phyloP scores from a whole-genome alignment of 2,797 vertebrate genomes.

The Enteromius radiatus region DNA sequence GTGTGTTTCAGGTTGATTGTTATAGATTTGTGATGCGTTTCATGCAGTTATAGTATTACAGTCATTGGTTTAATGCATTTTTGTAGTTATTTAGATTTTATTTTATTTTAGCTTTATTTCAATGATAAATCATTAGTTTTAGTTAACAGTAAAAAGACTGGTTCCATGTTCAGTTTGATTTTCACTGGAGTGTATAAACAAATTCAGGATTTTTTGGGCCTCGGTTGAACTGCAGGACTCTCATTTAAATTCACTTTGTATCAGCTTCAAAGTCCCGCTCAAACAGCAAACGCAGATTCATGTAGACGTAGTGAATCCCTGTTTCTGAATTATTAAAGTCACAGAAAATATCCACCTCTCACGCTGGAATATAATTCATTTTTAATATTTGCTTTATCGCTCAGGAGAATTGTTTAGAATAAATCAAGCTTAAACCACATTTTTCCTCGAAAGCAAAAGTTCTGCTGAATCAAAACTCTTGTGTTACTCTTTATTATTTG shows the following conservation, averaged over 20 bases:
- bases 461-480: background rate
- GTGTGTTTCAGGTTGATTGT: background rate
- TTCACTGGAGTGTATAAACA: background rate
- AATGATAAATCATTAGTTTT: background rate
- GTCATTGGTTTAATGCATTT: background rate
- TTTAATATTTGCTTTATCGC: background rate
- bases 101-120: background rate
- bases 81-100: background rate
- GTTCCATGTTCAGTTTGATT: background rate
- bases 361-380: background rate
- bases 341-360: background rate
- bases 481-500: background rate
- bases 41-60: background rate
- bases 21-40: background rate
- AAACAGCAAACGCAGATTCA: background rate
- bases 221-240: background rate
- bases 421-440: background rate
- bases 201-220: background rate
- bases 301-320: background rate
- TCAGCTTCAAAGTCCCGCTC: background rate
- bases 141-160: background rate
- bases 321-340: slow-evolving; percentile 22
- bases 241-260: background rate
- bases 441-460: slow-evolving; percentile 19
- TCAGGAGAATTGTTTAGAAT: slow-evolving; percentile 11